Percentiles rank a stretch among this genome's conserved stretches.
These are phyloP conservation scores for Machaerirhynchus nigripectus DNA, from an alignment of 2,113 vertebrate genomes.

Conservation along the genomic window DNA sequence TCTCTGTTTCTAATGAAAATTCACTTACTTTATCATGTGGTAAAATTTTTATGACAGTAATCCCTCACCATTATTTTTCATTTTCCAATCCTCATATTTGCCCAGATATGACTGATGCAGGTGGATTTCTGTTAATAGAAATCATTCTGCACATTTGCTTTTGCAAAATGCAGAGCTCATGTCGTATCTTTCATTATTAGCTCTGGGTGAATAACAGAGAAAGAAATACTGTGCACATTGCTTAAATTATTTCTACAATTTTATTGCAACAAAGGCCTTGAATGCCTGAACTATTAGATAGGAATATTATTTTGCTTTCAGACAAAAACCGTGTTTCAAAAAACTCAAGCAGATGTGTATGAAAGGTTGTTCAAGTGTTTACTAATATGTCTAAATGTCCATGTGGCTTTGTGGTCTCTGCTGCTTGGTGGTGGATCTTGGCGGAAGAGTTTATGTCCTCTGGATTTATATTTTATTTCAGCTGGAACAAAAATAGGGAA, in stretches of 20 bases:
- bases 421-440: neutral
- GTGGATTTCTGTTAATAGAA: neutral
- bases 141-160: neutral
- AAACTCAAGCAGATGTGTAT: neutral
- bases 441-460: neutral
- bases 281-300: neutral
- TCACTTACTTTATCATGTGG: neutral
- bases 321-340: neutral
- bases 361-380: neutral
- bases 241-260: neutral
- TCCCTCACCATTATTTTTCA: neutral
- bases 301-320: neutral
- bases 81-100: neutral
- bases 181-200: neutral
- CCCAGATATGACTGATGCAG: neutral
- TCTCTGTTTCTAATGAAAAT: neutral
- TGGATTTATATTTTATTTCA: neutral
- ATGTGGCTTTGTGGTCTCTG: neutral
- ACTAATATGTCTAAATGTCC: neutral
- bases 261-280: neutral
- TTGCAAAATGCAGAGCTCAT: neutral
- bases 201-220: neutral
- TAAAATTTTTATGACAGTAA: neutral
- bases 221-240: neutral
- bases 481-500: neutral